Evolutionary conservation across 2,888 invertebrate genomes (phyloP).

Genomic region (Nemoura dubitans): DNA sequence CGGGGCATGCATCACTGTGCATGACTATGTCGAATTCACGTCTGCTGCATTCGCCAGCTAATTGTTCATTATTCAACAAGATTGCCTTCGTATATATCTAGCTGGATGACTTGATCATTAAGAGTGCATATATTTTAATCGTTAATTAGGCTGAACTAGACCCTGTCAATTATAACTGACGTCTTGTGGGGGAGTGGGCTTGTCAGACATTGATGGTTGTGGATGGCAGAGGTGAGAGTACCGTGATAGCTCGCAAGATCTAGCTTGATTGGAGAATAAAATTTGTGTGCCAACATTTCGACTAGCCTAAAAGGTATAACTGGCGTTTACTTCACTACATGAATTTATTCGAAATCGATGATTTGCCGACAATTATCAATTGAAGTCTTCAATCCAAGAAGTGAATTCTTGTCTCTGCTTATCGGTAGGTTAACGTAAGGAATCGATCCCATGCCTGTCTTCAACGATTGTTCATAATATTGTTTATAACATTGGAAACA

Average conservation of each 20-base stretch:
- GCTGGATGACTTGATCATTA: background rate
- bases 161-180: background rate
- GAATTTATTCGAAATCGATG: too few relatives aligned
- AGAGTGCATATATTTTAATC: background rate
- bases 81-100: background rate
- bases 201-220: background rate
- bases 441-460: too few relatives aligned
- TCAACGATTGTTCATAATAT: background rate
- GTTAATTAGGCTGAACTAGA: background rate
- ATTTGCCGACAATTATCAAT: too few relatives aligned
- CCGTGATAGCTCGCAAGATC: too few relatives aligned
- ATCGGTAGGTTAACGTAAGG: too few relatives aligned
- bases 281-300: too few relatives aligned
- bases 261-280: too few relatives aligned
- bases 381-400: too few relatives aligned
- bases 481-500: background rate
- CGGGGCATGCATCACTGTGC: slow-evolving; percentile 10
- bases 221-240: background rate
- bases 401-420: too few relatives aligned
- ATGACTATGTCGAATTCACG: slow-evolving; percentile 13
- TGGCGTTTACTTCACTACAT: too few relatives aligned
- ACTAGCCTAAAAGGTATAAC: too few relatives aligned
- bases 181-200: background rate
- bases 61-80: background rate
- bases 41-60: background rate